These are phyloP conservation scores for Syngnathus typhle DNA, from an alignment of 2,113 vertebrate genomes.

Conservation along the genomic window DNA sequence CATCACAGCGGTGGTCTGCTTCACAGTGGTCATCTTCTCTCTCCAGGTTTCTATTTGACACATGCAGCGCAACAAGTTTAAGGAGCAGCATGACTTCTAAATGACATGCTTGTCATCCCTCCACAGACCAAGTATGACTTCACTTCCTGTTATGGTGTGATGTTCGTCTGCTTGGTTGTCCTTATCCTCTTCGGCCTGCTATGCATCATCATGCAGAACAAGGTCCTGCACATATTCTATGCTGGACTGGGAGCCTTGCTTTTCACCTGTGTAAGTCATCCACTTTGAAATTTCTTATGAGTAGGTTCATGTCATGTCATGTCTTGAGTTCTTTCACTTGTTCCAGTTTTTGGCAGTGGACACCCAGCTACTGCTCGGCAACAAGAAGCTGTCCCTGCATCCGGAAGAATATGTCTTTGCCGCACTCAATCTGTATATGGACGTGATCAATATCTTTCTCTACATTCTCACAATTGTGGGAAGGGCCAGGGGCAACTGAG, in stretches of 20 bases:
- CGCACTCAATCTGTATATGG: conserved; percentile 62
- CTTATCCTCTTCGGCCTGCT: conserved; percentile 83
- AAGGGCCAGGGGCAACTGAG: conserved; percentile 42
- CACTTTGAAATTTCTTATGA: neutral
- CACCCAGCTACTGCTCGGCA: conserved; percentile 85
- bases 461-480: conserved; percentile 60
- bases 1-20: conserved; percentile 87
- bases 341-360: conserved; percentile 86
- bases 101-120: neutral
- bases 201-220: conserved; percentile 88
- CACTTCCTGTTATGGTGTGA: conserved; percentile 86
- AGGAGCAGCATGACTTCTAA: neutral
- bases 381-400: conserved; percentile 78
- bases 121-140: conserved; percentile 91
- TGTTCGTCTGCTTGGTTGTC: conserved; percentile 85
- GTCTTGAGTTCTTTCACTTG: neutral
- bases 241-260: conserved; percentile 86
- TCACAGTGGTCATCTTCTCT: conserved; percentile 91
- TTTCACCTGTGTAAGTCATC: conserved; percentile 86
- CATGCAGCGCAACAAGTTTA: neutral
- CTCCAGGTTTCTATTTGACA: conserved; percentile 72
- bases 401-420: conserved; percentile 68
- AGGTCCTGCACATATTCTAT: conserved; percentile 84
- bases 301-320: neutral
- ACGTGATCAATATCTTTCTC: conserved; percentile 68